Percentiles rank a stretch among this genome's conserved stretches.
These are phyloP conservation scores for Xyrauchen texanus DNA, from an alignment of 2,113 vertebrate genomes.

Conservation along the genomic window DNA sequence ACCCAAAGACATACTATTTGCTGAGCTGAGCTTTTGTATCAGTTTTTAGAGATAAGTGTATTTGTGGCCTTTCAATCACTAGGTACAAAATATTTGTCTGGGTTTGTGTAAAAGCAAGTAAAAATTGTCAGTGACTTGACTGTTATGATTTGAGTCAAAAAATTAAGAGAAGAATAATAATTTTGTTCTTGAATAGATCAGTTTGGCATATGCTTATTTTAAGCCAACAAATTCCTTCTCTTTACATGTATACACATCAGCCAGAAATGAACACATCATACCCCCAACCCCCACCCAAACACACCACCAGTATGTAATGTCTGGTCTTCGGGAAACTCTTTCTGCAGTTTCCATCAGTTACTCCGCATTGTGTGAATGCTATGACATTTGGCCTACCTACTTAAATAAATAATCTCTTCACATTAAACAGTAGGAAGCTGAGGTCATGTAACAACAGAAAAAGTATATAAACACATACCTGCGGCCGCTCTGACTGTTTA, in stretches of 20 bases:
- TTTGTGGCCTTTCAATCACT: background rate
- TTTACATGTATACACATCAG: slow-evolving; percentile 27
- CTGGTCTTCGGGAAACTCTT: slow-evolving; percentile 12
- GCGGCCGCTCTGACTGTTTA: slow-evolving; percentile 20
- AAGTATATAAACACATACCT: slow-evolving; percentile 41
- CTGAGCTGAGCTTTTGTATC: slow-evolving; percentile 5
- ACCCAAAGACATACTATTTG: no score
- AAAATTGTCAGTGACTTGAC: slow-evolving; percentile 25
- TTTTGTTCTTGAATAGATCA: slow-evolving; percentile 25
- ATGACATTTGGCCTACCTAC: slow-evolving; percentile 40
- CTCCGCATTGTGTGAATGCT: background rate
- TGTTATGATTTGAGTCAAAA: slow-evolving; percentile 2
- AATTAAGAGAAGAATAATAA: background rate
- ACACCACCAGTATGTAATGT: slow-evolving; percentile 5
- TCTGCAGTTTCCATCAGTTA: slow-evolving; percentile 33
- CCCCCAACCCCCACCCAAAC: no score
- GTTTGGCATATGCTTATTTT: slow-evolving; percentile 12
- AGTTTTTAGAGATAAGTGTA: slow-evolving; percentile 20
- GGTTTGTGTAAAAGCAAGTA: slow-evolving; percentile 19
- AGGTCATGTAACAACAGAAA: slow-evolving; percentile 43
- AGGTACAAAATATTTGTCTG: slow-evolving; percentile 15
- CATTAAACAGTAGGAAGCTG: slow-evolving; percentile 47
- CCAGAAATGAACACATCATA: slow-evolving; percentile 15
- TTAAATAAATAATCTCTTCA: slow-evolving; percentile 50
- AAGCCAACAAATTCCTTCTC: slow-evolving; percentile 15